These are phyloP conservation scores for Hemichromis elongatus DNA, from an alignment of 2,113 vertebrate species.

Conservation along the genomic window DNA sequence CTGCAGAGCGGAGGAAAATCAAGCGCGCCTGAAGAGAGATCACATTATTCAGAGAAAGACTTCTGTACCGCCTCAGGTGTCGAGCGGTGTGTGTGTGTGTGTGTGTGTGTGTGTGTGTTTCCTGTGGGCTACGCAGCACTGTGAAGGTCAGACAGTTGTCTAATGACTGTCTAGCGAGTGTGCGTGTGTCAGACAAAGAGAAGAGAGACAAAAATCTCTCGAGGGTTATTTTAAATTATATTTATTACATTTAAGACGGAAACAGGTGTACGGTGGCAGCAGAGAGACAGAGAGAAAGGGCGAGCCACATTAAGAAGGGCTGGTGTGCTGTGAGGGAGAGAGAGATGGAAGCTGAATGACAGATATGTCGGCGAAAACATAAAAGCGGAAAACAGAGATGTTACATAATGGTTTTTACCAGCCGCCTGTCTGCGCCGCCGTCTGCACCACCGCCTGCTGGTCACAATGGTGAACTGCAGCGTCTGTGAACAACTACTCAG, in stretches of 20 bases:
- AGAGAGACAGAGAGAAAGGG: neutral
- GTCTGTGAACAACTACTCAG: neutral
- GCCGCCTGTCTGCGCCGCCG: neutral
- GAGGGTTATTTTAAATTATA: neutral
- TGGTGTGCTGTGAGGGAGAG: neutral
- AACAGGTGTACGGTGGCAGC: neutral
- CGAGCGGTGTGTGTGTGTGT: neutral
- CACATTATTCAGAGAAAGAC: conserved; percentile 15
- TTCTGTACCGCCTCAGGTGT: conserved; percentile 12
- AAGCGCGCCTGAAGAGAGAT: neutral
- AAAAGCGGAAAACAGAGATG: neutral
- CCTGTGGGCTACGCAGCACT: neutral
- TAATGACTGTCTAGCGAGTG: conserved; percentile 9
- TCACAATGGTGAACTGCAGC: neutral
- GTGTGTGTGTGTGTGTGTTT: neutral
- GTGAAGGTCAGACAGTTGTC: conserved; percentile 22
- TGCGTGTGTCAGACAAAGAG: neutral
- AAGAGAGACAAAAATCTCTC: neutral
- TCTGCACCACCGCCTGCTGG: conserved; percentile 21
- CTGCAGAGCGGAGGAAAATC: conserved; percentile 5
- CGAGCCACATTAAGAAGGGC: neutral
- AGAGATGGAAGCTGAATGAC: neutral
- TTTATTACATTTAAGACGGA: neutral
- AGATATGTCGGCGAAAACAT: neutral
- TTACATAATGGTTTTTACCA: conserved; percentile 24